Base-by-base conservation (phyloP, 2,888 invertebrate genomes). In the Byasa hedistus region DNA sequence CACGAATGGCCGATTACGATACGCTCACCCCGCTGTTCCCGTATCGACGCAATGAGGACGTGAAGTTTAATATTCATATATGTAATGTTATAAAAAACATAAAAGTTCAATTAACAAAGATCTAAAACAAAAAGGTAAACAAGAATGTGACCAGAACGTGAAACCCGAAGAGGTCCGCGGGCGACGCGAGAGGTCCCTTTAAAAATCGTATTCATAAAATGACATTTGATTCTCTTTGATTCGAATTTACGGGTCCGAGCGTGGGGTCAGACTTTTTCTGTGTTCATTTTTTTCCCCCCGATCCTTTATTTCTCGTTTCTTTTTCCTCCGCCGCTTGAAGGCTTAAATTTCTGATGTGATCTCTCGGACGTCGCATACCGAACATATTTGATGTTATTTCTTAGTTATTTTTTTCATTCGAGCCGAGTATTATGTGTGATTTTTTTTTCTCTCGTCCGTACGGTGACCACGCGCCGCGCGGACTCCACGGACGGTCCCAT, bases 271-370 rank as follows among this genome's bases (percentile, higher is more conserved):
- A 71, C 72, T 73, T 75, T 76, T 77, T 73, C 71, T 75, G 75
- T 72, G 21, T 32, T 32, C 69, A 68, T 77, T 76, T 77, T 77
- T 75, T 72, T 69, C 48, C n/a, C 19, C n/a, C 48, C n/a, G 69
- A 73, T 75, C 74, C 77, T 76, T 73, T 78, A 74, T 78, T 75
- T 71, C 72, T 73, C 69, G 72, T 76, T 79, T 85, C 79, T 84
- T 82, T 79, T 78, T 78, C 76, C 78, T 79, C 79, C 78, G 44
- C 83, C 66, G 86, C 82, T 86, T 83, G 82, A 81, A 82, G 82
- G 88, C 87, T 89, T 86, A 86, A 86, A 85, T 87, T 88, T 88
- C 87, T 84, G 91, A 91, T 91, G 85, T 85, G 89, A 91, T 90
- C 90, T 86, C 82, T 77, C 80, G 82, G 81, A 79, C 82, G 84